A percentile compares a stretch with the other conserved stretches of the same genome.
Evolutionary conservation across 2,888 invertebrate genomes (phyloP).

Genomic region (Drosophila koepferae): DNA sequence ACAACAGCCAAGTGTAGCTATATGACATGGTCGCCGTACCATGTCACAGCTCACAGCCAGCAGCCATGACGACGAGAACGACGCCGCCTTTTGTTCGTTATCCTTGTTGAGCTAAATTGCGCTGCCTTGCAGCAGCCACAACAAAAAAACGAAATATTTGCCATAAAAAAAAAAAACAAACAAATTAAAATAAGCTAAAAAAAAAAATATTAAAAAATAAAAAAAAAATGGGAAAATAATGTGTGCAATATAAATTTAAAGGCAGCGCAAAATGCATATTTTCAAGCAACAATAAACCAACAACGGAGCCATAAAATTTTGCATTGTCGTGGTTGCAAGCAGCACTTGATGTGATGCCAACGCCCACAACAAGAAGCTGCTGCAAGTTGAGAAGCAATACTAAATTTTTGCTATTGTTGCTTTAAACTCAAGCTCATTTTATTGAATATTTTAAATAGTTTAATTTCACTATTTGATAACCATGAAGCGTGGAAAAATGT

Average conservation of each 20-base stretch:
- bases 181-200: conserved; percentile 25
- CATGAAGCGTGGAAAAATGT: not conserved
- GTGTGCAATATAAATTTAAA: conserved; percentile 34
- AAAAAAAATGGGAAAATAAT: not conserved
- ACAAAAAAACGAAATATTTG: not conserved
- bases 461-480: not conserved
- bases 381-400: not conserved
- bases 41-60: conserved; percentile 45
- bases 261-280: conserved; percentile 41
- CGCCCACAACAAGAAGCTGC: conserved; percentile 1
- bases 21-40: conserved; percentile 61
- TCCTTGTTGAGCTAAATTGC: conserved; percentile 45
- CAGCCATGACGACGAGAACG: conserved; percentile 33
- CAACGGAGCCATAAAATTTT: conserved; percentile 31
- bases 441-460: not conserved
- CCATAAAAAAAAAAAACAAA: conserved; percentile 28
- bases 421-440: not conserved
- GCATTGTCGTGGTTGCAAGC: conserved; percentile 29
- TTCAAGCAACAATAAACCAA: conserved; percentile 43
- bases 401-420: not conserved
- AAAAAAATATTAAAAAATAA: conserved; percentile 22
- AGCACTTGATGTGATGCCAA: conserved; percentile 8
- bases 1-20: conserved; percentile 14
- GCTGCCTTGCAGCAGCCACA: not conserved
- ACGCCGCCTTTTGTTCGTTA: conserved; percentile 50